A percentile compares a stretch with the other conserved stretches of the same genome.
Conservation (phyloP, 2,113 vertebrate species). For the Phylloscopus trochilus region DNA sequence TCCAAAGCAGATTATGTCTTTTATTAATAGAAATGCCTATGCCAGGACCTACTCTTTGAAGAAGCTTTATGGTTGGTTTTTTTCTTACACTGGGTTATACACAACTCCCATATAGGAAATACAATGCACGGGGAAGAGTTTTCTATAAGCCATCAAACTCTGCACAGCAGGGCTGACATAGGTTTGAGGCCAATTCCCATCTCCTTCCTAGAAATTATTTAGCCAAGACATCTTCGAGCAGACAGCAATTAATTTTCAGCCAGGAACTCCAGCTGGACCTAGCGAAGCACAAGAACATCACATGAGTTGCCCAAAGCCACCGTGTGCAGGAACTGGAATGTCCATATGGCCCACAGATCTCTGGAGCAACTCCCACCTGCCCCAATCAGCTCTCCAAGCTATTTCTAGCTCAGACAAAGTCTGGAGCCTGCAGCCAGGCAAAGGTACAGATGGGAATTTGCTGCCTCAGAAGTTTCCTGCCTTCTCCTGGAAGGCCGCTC, state of each 20-base stretch:
- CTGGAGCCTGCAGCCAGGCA: not conserved
- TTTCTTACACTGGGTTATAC: not conserved
- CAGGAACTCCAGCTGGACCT: slow-evolving; percentile 44
- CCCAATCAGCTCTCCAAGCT: not conserved
- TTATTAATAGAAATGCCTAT: not conserved
- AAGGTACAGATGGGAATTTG: not conserved
- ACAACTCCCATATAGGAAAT: not conserved
- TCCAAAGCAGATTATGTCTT: not conserved
- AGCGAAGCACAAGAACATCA: not conserved
- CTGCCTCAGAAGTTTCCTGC: not conserved
- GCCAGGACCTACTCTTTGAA: not conserved
- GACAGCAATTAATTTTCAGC: slow-evolving; percentile 35
- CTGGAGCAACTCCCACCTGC: not conserved
- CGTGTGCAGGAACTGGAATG: not conserved
- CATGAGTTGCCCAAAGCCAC: not conserved
- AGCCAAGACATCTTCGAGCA: slow-evolving; percentile 22
- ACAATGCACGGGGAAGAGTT: not conserved
- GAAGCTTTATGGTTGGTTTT: not conserved
- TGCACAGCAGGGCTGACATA: not conserved
- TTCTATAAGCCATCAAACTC: not conserved
- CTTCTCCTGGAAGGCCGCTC: not conserved
- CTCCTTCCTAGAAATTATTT: slow-evolving; percentile 39
- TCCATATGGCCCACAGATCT: not conserved
- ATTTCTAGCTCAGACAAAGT: slow-evolving; percentile 7
- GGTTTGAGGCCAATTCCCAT: not conserved